These are phyloP conservation scores for Bos taurus DNA, from an alignment of 2,113 vertebrate genomes.

Conservation along the genomic window ARS-UCD2.0 NC_037347.1:12110501-12111000, in stretches of 20 bases:
- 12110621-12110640: not conserved
- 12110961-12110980: not conserved
- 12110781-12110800: not conserved
- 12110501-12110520: not conserved
- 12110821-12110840: not conserved
- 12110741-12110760: not conserved
- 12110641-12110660: not conserved
- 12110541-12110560: not conserved
- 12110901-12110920: not conserved
- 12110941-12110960: not conserved
- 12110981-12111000: not conserved
- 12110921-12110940: not conserved
- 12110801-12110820: not conserved
- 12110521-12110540: not conserved
- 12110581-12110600: not conserved
- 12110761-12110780: not conserved
- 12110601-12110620: not conserved
- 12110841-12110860: not conserved
- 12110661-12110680: not conserved
- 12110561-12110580: not conserved
- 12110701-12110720: not conserved
- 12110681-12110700: not conserved
- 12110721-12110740: not conserved
- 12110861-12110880: not conserved
- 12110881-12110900: not conserved